Base-by-base conservation (phyloP, 2,888 invertebrate species). In the Girardia tigrina region DNA sequence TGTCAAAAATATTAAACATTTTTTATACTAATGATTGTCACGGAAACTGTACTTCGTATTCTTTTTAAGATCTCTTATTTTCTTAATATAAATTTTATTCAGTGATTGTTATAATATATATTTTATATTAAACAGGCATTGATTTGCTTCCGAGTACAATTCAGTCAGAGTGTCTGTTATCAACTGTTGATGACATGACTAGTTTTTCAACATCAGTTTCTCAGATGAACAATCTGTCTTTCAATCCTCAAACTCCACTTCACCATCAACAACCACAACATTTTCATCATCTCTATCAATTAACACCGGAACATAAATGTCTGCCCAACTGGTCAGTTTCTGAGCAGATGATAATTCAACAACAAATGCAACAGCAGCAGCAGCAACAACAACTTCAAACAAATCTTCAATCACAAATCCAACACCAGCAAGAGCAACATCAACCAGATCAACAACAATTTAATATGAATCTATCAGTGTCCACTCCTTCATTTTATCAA, bases 281-380 rank as follows among this genome's bases (percentile, higher is more conserved):
- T 56, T 56, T 20, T 56, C 56, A 56, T 56, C 56, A 56, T 56
- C 56, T 56, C n/a, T 56, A 56, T 56, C 56, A 56, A 56, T 16
- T 56, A 8, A n/a, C 56, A 8, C 56, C 56, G n/a, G 56, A 56
- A 56, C 56, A 56, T 6, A 56, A 56, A 16, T 23, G 20, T n/a
- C 56, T 56, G n/a, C n/a, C 56, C n/a, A 56, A 56, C 23, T 56
- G 56, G 56, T 23, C 56, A 8, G 23, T 56, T n/a, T 2, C 56
- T 12, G 56, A 56, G 2, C 56, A 56, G 23, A 56, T 56, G 4
- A 6, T 2, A 8, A 4, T 56, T 6, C 56, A 56, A 56, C 56
- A 56, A n/a, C 56, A 16, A 56, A 56, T 2, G 4, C 56, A 56
- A 56, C 56, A 56, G 56, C 56, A 56, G 4, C 56, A n/a, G 23